Conservation (phyloP, 2,888 invertebrate genomes). For the Morpho deidamia region DNA sequence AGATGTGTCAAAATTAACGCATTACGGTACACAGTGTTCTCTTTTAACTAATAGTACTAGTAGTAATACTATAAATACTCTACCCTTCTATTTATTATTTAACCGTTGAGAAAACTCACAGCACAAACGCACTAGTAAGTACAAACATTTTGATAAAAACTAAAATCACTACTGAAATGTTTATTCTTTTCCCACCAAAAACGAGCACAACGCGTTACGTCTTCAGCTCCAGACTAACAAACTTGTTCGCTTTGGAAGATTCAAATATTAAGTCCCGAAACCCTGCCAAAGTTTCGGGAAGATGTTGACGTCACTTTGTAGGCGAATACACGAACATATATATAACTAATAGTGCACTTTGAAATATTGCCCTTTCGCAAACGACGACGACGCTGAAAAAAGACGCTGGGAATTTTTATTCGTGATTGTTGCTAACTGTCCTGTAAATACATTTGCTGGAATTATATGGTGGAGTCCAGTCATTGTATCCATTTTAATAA, state of each 20-base stretch:
- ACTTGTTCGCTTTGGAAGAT: conserved; percentile 61
- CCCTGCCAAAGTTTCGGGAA: conserved; percentile 73
- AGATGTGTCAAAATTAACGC: too few species aligned
- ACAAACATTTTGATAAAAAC: neutral
- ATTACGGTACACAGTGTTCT: too few species aligned
- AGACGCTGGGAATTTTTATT: neutral
- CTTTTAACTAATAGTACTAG: too few species aligned
- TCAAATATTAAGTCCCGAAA: conserved; percentile 67
- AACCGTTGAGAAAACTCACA: conserved; percentile 2
- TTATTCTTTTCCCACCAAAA: conserved; percentile 20
- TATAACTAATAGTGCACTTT: conserved; percentile 47
- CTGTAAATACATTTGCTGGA: too few species aligned
- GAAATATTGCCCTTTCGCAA: conserved; percentile 47
- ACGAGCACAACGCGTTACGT: conserved; percentile 35
- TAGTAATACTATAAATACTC: neutral
- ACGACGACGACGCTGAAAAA: conserved; percentile 35
- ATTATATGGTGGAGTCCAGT: too few species aligned
- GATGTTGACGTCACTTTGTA: conserved; percentile 64
- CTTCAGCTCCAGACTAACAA: conserved; percentile 69
- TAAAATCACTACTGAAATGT: conserved; percentile 12
- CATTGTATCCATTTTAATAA: too few species aligned
- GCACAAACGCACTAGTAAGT: neutral
- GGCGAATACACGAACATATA: conserved; percentile 45
- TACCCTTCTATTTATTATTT: neutral
- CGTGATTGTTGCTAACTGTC: too few species aligned